Conservation (phyloP, 2,113 vertebrate species). For the Tiliqua scincoides region DNA sequence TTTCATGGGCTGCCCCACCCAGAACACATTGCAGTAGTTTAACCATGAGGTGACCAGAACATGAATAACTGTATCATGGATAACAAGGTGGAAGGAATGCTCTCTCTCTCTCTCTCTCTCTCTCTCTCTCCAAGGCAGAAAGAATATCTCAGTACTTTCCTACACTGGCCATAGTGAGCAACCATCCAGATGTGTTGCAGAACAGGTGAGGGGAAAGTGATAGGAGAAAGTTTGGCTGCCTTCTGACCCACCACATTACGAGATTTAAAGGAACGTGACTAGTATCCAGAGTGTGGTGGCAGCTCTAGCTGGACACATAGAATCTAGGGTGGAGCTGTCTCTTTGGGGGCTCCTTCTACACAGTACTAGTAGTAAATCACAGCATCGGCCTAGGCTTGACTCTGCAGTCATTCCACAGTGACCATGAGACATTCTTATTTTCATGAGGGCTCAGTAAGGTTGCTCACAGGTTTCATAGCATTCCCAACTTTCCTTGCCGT, state of each 20-base stretch:
- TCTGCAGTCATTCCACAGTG: background rate
- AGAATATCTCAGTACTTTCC: no score
- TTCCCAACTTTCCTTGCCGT: background rate
- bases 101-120: no score
- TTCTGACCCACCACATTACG: background rate
- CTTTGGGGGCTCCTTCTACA: background rate
- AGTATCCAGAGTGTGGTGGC: background rate
- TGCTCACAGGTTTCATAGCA: background rate
- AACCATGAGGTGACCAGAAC: no score
- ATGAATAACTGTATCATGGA: no score
- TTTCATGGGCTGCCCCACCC: no score
- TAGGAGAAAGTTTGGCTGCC: background rate
- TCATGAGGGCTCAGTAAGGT: no score
- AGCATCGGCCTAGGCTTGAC: background rate
- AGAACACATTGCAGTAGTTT: no score
- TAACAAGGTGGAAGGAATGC: no score
- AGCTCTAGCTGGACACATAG: no score
- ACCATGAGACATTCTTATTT: no score
- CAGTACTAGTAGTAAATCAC: background rate
- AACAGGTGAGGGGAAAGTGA: background rate
- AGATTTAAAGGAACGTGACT: background rate
- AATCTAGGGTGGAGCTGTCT: background rate
- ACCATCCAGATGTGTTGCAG: background rate
- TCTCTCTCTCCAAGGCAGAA: no score
- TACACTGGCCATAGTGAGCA: background rate